Evolutionary conservation across 2,113 vertebrate genomes (phyloP).

Genomic region (Leiothrix lutea): DNA sequence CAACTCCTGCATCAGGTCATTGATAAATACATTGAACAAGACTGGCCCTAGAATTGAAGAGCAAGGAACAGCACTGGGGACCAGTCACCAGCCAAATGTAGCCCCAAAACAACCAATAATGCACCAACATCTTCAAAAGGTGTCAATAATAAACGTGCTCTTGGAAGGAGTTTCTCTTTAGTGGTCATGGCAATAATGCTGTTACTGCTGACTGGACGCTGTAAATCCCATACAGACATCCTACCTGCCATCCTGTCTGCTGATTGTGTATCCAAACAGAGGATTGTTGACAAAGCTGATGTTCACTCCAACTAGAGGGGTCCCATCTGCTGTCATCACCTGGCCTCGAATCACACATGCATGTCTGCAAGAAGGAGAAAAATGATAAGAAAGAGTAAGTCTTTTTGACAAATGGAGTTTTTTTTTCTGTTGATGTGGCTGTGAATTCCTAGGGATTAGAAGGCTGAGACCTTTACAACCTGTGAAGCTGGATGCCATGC

Average conservation of each 20-base stretch:
- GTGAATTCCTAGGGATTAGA: neutral
- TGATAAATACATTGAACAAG: neutral
- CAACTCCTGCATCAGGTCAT: neutral
- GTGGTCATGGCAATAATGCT: neutral
- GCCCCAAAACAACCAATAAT: neutral
- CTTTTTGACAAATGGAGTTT: neutral
- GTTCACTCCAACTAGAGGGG: conserved; percentile 96
- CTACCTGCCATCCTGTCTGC: conserved; percentile 95
- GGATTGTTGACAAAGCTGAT: conserved; percentile 95
- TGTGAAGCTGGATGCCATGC: neutral
- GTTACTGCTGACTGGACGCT: neutral
- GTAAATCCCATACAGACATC: neutral
- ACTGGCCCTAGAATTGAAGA: neutral
- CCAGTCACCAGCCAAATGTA: fast-evolving
- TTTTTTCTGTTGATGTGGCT: neutral
- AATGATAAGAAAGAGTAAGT: neutral
- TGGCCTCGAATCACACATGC: conserved; percentile 96
- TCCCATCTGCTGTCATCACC: conserved; percentile 94
- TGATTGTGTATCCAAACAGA: conserved; percentile 91
- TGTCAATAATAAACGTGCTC: fast-evolving
- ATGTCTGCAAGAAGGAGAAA: conserved; percentile 75
- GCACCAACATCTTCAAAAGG: neutral
- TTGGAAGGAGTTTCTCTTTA: neutral
- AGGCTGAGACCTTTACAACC: neutral
- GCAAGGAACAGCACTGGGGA: neutral